Evolutionary conservation across 2,888 invertebrate genomes (phyloP).

Genomic region (Conistra vaccinii): DNA sequence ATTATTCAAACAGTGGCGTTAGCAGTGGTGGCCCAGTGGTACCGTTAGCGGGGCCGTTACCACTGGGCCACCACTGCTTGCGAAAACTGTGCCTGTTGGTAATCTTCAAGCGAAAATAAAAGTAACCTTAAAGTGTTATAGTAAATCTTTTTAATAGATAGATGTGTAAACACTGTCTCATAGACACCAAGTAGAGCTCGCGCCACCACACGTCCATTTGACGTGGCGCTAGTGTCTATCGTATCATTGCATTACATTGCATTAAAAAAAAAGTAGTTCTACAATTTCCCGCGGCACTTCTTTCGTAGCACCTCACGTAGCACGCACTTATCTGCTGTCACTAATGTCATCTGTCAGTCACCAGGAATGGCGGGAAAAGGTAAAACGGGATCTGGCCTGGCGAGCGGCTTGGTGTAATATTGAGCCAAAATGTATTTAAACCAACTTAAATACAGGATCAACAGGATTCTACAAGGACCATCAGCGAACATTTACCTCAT

Average conservation of each 20-base stretch:
- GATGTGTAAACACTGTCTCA: background rate
- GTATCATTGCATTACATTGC: too few relatives aligned
- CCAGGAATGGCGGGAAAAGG: background rate
- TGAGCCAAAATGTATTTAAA: background rate
- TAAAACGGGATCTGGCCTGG: too few relatives aligned
- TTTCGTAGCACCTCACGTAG: too few relatives aligned
- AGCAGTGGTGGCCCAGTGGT: too few relatives aligned
- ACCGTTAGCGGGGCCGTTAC: too few relatives aligned
- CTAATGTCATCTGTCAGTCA: background rate
- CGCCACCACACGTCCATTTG: too few relatives aligned
- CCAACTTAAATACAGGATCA: background rate
- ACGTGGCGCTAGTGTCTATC: too few relatives aligned
- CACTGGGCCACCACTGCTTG: too few relatives aligned
- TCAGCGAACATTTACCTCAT: background rate
- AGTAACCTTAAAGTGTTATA: background rate
- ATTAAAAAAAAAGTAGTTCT: too few relatives aligned
- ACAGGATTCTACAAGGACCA: background rate
- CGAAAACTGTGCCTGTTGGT: background rate
- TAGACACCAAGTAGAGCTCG: background rate
- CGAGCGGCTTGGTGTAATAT: background rate
- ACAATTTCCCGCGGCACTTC: too few relatives aligned
- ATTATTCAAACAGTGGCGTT: too few relatives aligned
- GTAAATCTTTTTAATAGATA: background rate
- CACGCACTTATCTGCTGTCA: background rate
- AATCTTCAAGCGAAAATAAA: background rate